Base-by-base conservation (phyloP, 2,797 vertebrate genomes). In the Lycodopsis pacificus region DNA sequence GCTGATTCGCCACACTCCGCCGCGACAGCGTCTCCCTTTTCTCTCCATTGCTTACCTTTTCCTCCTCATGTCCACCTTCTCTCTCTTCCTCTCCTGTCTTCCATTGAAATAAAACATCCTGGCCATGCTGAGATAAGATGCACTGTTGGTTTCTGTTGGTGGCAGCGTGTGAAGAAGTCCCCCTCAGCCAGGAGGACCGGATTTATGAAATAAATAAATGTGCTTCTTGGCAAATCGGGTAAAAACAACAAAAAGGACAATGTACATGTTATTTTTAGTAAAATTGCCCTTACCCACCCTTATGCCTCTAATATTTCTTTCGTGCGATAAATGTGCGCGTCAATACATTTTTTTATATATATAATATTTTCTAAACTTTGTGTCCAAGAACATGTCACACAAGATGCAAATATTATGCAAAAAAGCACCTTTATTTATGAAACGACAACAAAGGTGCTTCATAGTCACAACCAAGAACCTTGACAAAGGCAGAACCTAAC, bases 1-100 rank as follows among this genome's bases (percentile, higher is more conserved):
- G 79, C 79, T 15, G 27, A 79, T 88, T 86, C 17, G 15, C 65
- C 76, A 84, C 79, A 65, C 86, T 83, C 65, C 14, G 4, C 48
- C 7, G 59, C 76, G 38, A 19, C 72, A 72, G 73, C 65, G 0
- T 72, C 32, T 65, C 58, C 51, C 44, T 57, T 48, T 71, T 53
- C 30, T 57, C 58, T 64, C n/a, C 63, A 1, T 13, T 27, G 22
- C 68, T 54, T 48, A 32, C 38, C 71, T 48, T 25, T 56, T 25
- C 65, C 38, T 49, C 44, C 49, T 51, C 38, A 14, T 14, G 40
- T 42, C 15, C 32, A 34, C 32, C 32, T 34, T 34, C n/a, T 48
- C 14, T 46, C 20, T 36, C 65, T 54, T 19, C 27, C 34, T 40
- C 14, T 34, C 63, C 40, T 25, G 30, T 32, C 66, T 38, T 30